Percentiles rank a stretch among this genome's conserved stretches.
Evolutionary conservation across 1,140 invertebrate genomes (phyloP).

Genomic region (Melanaphis sacchari): DNA sequence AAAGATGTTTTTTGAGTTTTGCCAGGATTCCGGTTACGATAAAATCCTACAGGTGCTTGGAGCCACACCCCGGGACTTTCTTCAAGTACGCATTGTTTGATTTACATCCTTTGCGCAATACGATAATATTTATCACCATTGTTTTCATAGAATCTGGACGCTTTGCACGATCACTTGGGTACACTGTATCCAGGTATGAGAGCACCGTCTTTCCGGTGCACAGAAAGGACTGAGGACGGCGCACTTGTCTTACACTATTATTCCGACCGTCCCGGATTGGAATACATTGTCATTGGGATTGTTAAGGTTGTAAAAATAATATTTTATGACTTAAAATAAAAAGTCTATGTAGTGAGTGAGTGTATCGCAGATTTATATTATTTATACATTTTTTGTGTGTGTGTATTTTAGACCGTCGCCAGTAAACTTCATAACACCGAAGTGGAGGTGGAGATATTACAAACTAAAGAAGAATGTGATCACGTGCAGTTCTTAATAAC

Average conservation of each 20-base stretch:
- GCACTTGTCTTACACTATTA: slow-evolving; percentile 90
- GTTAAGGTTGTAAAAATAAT: slow-evolving; percentile 76
- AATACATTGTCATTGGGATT: slow-evolving; percentile 92
- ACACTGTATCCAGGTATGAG: slow-evolving; percentile 93
- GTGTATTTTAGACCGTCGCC: slow-evolving; percentile 78
- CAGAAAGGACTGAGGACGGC: slow-evolving; percentile 82
- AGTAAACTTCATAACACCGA: slow-evolving; percentile 90
- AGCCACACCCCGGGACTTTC: slow-evolving; percentile 89
- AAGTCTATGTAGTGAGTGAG: background rate
- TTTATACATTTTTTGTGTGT: background rate
- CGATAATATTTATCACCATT: background rate
- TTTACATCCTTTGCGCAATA: background rate
- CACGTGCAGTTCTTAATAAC: slow-evolving; percentile 95
- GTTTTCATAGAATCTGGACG: slow-evolving; percentile 82
- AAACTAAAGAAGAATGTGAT: slow-evolving; percentile 86
- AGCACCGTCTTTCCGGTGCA: slow-evolving; percentile 90
- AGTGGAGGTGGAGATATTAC: slow-evolving; percentile 87
- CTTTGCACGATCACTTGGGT: slow-evolving; percentile 90
- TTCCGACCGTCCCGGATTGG: slow-evolving; percentile 89
- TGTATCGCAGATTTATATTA: background rate
- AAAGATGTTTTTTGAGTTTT: slow-evolving; percentile 93
- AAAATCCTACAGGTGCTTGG: slow-evolving; percentile 91
- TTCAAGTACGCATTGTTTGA: slow-evolving; percentile 73
- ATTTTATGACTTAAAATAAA: background rate
- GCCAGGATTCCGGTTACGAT: slow-evolving; percentile 92